Percentiles rank a stretch among this genome's conserved stretches.
phyloP scores from a whole-genome alignment of 2,797 vertebrate genomes.

The Rhincodon typus region DNA sequence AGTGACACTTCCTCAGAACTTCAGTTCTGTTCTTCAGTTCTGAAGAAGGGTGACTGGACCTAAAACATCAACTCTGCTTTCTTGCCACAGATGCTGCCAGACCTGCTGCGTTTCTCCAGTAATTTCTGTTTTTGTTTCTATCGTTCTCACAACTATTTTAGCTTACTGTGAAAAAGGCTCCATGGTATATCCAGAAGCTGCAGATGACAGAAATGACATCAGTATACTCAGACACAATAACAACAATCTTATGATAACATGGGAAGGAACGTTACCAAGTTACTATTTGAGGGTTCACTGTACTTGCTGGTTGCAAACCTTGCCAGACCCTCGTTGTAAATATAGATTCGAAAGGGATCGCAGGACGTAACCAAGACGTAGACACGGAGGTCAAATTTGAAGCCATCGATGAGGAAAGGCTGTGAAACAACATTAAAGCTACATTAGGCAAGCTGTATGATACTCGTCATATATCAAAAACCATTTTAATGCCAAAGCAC shows the following conservation, averaged over 20 bases:
- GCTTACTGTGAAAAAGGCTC: neutral
- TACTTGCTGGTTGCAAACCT: slow-evolving; percentile 66
- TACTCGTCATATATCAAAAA: neutral
- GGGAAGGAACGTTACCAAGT: slow-evolving; percentile 52
- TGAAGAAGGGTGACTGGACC: no score
- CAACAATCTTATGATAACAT: neutral
- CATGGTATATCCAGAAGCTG: neutral
- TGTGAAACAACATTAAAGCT: slow-evolving; percentile 42
- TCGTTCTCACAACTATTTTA: no score
- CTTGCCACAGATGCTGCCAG: no score
- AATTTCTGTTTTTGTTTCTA: neutral
- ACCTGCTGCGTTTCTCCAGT: no score
- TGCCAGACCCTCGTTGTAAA: slow-evolving; percentile 64
- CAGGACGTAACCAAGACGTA: slow-evolving; percentile 66
- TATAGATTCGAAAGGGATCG: slow-evolving; percentile 62
- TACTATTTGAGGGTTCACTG: slow-evolving; percentile 54
- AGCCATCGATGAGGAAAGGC: slow-evolving; percentile 67
- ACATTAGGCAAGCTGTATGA: neutral
- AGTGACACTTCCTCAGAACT: no score
- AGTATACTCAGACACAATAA: neutral
- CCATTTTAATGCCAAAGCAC: neutral
- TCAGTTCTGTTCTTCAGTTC: no score
- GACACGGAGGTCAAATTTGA: slow-evolving; percentile 65
- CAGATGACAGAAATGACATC: neutral
- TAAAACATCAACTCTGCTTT: no score